Conservation (phyloP, 2,113 vertebrate species). For the Gambusia affinis region DNA sequence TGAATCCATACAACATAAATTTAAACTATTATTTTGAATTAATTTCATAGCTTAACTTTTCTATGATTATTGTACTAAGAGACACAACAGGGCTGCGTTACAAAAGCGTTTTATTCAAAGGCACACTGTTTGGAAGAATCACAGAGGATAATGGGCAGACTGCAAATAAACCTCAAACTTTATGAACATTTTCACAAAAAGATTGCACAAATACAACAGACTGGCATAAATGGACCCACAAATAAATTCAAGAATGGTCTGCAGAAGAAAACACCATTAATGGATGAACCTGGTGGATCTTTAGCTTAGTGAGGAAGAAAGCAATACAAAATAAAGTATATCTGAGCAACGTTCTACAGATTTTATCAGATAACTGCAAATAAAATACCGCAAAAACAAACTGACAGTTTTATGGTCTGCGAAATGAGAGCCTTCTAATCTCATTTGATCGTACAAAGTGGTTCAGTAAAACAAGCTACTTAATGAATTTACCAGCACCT, state of each 20-base stretch:
- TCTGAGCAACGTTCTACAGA: not conserved
- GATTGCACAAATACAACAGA: conserved; percentile 29
- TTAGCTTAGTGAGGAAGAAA: not conserved
- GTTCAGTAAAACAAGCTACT: conserved; percentile 10
- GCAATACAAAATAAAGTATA: not conserved
- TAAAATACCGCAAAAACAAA: conserved; percentile 13
- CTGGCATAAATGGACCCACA: not conserved
- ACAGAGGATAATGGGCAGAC: conserved; percentile 7
- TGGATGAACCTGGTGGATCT: not conserved
- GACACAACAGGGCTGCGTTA: not conserved
- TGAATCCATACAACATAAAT: not conserved
- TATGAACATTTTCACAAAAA: conserved; percentile 7
- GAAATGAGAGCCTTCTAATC: not conserved
- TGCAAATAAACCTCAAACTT: conserved; percentile 32
- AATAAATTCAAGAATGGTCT: not conserved
- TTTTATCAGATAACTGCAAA: not conserved
- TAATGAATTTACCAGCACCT: conserved; percentile 7
- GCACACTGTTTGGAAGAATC: conserved; percentile 54
- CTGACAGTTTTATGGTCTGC: not conserved
- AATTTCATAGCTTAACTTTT: not conserved
- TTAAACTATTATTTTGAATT: not conserved
- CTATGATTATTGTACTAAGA: not conserved
- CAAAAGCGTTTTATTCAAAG: conserved; percentile 67
- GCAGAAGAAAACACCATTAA: conserved; percentile 8
- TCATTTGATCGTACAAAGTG: not conserved